Evolutionary conservation across 2,888 invertebrate species (phyloP), one percentile per base, ranked within the genome.

Genomic region (Lithosia quadra): DNA sequence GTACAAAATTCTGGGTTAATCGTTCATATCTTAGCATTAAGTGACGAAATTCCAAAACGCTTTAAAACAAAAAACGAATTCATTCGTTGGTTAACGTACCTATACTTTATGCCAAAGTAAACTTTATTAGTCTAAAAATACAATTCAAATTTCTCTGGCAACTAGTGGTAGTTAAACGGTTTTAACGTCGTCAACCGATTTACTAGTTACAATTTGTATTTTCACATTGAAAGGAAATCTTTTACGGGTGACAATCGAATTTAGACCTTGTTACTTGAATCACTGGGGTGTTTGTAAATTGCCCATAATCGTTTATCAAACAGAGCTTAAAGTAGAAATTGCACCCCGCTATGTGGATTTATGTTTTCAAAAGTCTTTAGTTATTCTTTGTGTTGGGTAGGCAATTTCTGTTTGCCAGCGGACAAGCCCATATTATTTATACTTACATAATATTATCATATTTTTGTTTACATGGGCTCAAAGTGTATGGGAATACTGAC

Each of bases 151-250:
- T 65, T 9, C 57, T 13, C 9, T 68, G 56, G 4, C n/a, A 15
- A 0, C 2, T 5, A 22, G 18, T 2, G n/a, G 11, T 36, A 71
- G 76, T 80, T 73, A 77, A 65, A 67, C 62, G 65, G 43, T 73
- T 81, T 76, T 77, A 64, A 73, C 73, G 74, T 76, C 81, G 69
- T 68, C 57, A 78, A 72, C 77, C 21, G 65, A 76, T 85, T 82
- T 72, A 71, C 82, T 84, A 83, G 81, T 86, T 84, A 86, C 88
- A 84, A 85, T 86, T 85, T 88, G 83, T 87, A 84, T 84, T 89
- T 86, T 89, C 85, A 82, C 86, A 82, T 79, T 69, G 80, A 77
- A 81, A 67, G 67, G 78, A 79, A 76, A 82, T 82, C 68, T 82
- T 74, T 65, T 67, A 67, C 60, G 34, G 57, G 57, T 64, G 72